Evolutionary conservation across 1,140 invertebrate species (phyloP).

Genomic region (Acromyrmex heyeri): DNA sequence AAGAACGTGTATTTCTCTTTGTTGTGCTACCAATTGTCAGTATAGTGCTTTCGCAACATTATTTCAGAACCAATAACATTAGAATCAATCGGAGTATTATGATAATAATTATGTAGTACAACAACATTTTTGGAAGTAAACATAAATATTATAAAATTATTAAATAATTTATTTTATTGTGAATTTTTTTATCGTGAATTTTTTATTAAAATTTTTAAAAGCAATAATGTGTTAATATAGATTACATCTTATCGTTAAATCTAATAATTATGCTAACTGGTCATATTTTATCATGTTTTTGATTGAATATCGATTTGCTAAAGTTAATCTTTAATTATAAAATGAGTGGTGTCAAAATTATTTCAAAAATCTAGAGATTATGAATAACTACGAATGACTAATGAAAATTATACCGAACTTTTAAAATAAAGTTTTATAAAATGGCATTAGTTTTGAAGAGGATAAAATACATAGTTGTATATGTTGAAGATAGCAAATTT

Average conservation of each 20-base stretch:
- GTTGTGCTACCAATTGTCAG: background rate
- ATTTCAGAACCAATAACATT: background rate
- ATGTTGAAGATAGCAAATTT: no score
- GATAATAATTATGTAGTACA: background rate
- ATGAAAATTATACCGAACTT: no score
- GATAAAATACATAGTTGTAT: no score
- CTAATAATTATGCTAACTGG: no score
- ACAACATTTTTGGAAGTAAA: background rate
- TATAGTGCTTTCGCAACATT: background rate
- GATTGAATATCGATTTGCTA: no score
- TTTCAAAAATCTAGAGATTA: no score
- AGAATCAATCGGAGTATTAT: background rate
- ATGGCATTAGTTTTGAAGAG: no score
- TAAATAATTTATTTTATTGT: background rate
- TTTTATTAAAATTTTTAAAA: background rate
- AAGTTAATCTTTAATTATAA: no score
- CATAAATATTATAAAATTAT: conserved; percentile 1
- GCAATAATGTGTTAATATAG: background rate
- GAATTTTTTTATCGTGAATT: background rate
- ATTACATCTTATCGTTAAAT: background rate
- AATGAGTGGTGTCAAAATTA: no score
- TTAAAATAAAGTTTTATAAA: no score
- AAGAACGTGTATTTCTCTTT: conserved; percentile 17
- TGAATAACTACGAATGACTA: no score
- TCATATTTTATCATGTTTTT: no score